These are phyloP conservation scores for Periophthalmus modestus DNA, from an alignment of 2,113 vertebrate genomes.

Conservation along the genomic window DNA sequence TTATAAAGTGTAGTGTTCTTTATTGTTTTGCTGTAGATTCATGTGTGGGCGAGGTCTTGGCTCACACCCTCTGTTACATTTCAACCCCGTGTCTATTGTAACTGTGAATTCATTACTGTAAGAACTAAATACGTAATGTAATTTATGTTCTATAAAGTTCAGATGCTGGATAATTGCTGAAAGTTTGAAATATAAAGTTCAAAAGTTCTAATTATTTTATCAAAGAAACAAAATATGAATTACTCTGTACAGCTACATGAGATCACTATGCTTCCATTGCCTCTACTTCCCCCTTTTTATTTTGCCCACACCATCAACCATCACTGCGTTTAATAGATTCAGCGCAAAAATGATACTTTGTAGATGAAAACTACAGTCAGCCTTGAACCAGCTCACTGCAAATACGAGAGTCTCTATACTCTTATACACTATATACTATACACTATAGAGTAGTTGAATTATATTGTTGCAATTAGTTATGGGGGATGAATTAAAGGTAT, in stretches of 20 bases:
- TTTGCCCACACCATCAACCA: too few species aligned
- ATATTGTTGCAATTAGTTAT: too few species aligned
- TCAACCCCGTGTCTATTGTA: conserved; percentile 4
- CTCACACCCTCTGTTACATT: conserved; percentile 28
- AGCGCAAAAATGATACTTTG: too few species aligned
- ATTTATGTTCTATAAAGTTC: background rate
- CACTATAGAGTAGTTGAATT: too few species aligned
- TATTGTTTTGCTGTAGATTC: conserved; percentile 29
- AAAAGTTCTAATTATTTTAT: too few species aligned
- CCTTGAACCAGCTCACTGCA: background rate
- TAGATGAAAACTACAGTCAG: background rate
- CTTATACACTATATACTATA: too few species aligned
- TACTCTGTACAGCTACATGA: too few species aligned
- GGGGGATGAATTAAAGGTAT: too few species aligned
- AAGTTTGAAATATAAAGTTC: background rate
- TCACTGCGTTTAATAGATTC: too few species aligned
- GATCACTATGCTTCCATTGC: too few species aligned
- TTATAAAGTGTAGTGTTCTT: conserved; percentile 23
- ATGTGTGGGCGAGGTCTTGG: conserved; percentile 44
- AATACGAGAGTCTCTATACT: background rate
- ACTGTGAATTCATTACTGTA: conserved; percentile 27
- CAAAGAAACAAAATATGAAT: too few species aligned
- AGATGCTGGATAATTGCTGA: background rate
- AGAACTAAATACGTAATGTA: background rate
- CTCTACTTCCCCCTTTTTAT: too few species aligned